Evolutionary conservation across 2,113 vertebrate species (phyloP), one percentile per base, ranked within the genome.

Genomic region (Mormyrus lacerda): DNA sequence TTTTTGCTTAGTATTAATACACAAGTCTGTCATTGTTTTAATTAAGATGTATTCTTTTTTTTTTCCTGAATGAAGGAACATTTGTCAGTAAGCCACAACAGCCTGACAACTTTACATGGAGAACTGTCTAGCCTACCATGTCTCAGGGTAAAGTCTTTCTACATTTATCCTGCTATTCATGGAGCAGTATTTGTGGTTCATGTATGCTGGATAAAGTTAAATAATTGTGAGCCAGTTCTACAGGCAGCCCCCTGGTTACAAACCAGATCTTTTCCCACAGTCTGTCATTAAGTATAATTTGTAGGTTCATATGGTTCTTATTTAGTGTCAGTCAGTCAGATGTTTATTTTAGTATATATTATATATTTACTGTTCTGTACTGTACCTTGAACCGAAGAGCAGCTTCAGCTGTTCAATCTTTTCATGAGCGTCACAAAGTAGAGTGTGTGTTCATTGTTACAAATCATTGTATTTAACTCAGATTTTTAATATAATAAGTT

Each of bases 81-180:
- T 91, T 95, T 99, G 89, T 99, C 98, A 0, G 98, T 99, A 92
- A 99, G 98, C 82, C 98, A 99, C 96, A 99, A 99, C 97, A 97
- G 93, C 93, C 95, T 99, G 90, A 98, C 97, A 73, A 99, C 98
- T 0, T 96, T 99, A 87, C 98, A 99, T 0, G 98, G 98, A 4
- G 98, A 99, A 89, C 96, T 99, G 85, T 98, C 98, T 0, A 96
- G 97, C 87, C 95, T 99, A 82, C 98, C 98, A 0, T 99, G 98
- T 24, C 95, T 99, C n/a, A 93, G 98, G 95, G 98, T 99, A 94
- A 97, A 95, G 90, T 87, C 13, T 9, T 21, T 87, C 19, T 11
- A 4, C 42, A 19, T 84, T 42, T 76, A 6, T 76, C 13, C 13
- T 3, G 15, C 1, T 76, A 11, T 35, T 4, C 53, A 50, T 86